A percentile compares a stretch with the other conserved stretches of the same genome.
Conservation (phyloP, 2,113 vertebrate genomes). For the Pseudois nayaur region DNA sequence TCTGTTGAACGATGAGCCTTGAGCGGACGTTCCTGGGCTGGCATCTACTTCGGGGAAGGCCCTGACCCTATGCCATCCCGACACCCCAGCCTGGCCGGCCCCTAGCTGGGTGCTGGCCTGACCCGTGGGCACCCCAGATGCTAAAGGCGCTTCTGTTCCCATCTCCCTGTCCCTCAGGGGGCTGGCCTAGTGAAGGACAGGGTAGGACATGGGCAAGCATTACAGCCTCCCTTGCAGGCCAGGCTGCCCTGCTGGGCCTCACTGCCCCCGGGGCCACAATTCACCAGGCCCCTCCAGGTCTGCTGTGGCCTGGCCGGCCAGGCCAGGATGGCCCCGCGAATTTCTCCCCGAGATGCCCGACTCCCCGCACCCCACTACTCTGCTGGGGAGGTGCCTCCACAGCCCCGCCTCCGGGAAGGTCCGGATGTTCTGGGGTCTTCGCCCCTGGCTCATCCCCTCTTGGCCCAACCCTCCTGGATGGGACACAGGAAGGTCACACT, state of each 20-base stretch:
- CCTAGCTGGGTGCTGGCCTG: too few species aligned
- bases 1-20: rapidly evolving
- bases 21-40: neutral
- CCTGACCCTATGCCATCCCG: neutral
- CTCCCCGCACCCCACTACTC: neutral
- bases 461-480: neutral
- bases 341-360: neutral
- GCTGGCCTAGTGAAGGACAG: neutral
- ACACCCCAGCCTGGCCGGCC: neutral
- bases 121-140: rapidly evolving
- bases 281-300: neutral
- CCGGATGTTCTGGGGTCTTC: too few species aligned
- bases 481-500: rapidly evolving
- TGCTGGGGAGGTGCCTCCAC: neutral
- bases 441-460: neutral
- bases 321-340: neutral
- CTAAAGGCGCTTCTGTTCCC: neutral
- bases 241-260: neutral
- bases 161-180: neutral
- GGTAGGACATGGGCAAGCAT: neutral
- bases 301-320: neutral
- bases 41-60: neutral
- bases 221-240: neutral
- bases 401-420: rapidly evolving
- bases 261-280: rapidly evolving